Evolutionary conservation across 30 jellyfish, hydroid and myxozoan species (phyloP), one percentile per base, ranked within the genome.

Genomic region (Turritopsis dohrnii): DNA sequence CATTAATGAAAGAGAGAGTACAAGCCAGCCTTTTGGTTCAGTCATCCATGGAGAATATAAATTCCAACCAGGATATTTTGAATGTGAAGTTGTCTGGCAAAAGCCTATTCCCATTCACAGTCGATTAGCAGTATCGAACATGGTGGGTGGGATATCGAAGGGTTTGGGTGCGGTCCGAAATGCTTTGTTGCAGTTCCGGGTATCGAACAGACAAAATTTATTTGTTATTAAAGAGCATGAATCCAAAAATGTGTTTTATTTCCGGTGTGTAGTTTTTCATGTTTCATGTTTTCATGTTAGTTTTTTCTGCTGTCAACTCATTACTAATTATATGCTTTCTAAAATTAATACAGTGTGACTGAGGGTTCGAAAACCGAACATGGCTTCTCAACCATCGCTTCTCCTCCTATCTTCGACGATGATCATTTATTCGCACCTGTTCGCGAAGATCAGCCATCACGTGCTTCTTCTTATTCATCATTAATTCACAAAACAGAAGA

Each of bases 11-110:
- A 72, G 77, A n/a, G 81, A 90, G 54, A 88, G 81, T 21, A 83
- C 76, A 72, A 92, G 88, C 53, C 84, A 79, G 90, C 90, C 97
- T n/a, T 66, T 76, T 69, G 80, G 85, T 74, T 53, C 86, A 22
- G 96, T 92, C 26, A 85, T 92, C 66, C 98, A 93, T 79, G 96
- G 95, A 60, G 99, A 89, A 74, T 81, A 85, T 75, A 91, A 86
- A 71, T 94, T 89, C 75, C 83, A 89, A 66, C 97, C 97, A 16
- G 99, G 99, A 19, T 80, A 72, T 52, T 94, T 94, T 83, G 99
- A 89, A 75, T 94, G 99, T 54, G 88, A 86, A 25, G 53, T 82
- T 76, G 99, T 94, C 28, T 94, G 96, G 99, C 96, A 89, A 79
- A 86, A 88, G 4, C 76, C 60, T 24, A 71, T 94, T 54, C 95